Percentiles rank a stretch among this genome's conserved stretches.
phyloP scores from a whole-genome alignment of 2,113 vertebrate species.

The Ctenomys sociabilis region DNA sequence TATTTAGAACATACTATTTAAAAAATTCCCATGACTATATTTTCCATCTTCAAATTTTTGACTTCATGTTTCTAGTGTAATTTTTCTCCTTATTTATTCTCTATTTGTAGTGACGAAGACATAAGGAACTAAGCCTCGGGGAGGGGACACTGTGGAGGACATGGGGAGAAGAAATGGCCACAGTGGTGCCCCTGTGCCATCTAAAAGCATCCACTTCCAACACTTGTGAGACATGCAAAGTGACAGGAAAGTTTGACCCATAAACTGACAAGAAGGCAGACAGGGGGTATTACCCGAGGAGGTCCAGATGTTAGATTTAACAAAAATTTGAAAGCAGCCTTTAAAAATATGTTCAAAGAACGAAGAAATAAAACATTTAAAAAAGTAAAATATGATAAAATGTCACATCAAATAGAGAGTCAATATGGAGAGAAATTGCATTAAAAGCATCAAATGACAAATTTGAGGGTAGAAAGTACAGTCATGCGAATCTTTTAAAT shows the following conservation, averaged over 20 bases:
- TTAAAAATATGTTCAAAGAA: not conserved
- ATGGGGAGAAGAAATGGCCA: not conserved
- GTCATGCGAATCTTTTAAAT: not conserved
- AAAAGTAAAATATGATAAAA: slow-evolving; percentile 9
- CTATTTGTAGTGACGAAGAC: not conserved
- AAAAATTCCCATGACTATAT: not conserved
- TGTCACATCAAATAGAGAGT: not conserved
- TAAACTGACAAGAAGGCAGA: not conserved
- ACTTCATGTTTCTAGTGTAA: not conserved
- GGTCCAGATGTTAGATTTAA: not conserved
- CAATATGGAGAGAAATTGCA: not conserved
- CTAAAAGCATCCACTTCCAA: not conserved
- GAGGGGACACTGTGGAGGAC: not conserved
- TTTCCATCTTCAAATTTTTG: not conserved
- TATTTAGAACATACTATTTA: not conserved
- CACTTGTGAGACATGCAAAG: not conserved
- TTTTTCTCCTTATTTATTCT: not conserved
- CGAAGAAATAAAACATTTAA: not conserved
- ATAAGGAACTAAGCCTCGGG: not conserved
- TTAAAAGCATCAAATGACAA: not conserved
- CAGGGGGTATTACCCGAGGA: not conserved
- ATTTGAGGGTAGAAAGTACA: not conserved
- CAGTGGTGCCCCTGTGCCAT: not conserved
- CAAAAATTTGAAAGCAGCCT: not conserved
- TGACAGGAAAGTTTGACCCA: not conserved